A percentile compares a stretch with the other conserved stretches of the same genome.
Conservation (phyloP, 2,113 vertebrate genomes). For the Callorhinus ursinus region DNA sequence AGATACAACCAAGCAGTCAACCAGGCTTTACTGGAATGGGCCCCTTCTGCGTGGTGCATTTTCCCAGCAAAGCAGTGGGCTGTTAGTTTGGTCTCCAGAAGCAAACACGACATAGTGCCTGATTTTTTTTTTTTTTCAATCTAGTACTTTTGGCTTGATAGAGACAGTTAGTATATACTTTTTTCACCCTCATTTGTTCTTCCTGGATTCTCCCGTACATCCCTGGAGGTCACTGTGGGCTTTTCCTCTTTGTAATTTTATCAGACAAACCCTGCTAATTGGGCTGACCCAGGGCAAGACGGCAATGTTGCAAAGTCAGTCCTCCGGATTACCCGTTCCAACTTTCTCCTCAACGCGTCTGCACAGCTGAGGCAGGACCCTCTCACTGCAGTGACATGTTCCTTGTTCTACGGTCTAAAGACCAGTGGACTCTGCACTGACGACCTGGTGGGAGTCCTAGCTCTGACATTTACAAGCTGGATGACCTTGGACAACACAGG, state of each 20-base stretch:
- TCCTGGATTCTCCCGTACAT: background rate
- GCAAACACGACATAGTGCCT: background rate
- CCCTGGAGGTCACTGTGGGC: conserved; percentile 1
- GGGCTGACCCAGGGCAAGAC: conserved; percentile 41
- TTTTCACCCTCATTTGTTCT: conserved; percentile 55
- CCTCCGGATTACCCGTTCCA: background rate
- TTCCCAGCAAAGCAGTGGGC: background rate
- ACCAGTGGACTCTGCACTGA: background rate
- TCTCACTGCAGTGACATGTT: background rate
- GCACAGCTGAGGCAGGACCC: background rate
- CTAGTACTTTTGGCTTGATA: background rate
- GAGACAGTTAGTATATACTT: background rate
- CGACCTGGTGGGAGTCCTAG: conserved; percentile 38
- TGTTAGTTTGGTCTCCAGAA: background rate
- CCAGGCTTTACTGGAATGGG: background rate
- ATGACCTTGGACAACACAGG: conserved; percentile 5
- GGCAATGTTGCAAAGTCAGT: background rate
- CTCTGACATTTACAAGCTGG: conserved; percentile 42
- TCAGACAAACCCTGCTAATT: conserved; percentile 73
- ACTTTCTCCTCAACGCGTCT: conserved; percentile 15
- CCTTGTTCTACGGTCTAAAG: conserved; percentile 22
- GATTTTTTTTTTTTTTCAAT: background rate
- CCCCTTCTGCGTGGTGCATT: background rate
- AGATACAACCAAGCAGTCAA: background rate
- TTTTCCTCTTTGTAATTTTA: conserved; percentile 60